Conservation (phyloP, 2,888 invertebrate genomes). For the Escarpia spicata region DNA sequence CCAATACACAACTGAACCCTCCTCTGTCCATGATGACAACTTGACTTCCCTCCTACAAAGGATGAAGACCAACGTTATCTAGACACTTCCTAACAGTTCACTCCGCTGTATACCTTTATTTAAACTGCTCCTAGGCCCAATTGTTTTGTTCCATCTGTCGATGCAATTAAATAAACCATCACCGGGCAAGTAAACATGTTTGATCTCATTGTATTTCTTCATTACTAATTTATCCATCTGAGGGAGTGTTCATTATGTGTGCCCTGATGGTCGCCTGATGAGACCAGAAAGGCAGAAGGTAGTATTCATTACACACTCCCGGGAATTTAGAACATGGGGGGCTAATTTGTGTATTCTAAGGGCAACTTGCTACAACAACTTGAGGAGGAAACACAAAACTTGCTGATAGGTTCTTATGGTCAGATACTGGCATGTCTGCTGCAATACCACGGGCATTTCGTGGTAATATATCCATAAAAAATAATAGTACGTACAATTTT, state of each 20-base stretch:
- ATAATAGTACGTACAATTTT: no score
- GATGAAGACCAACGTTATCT: neutral
- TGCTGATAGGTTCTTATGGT: neutral
- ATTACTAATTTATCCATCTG: neutral
- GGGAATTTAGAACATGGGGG: neutral
- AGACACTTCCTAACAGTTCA: neutral
- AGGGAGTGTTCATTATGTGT: neutral
- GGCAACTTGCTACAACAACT: neutral
- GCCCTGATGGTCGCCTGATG: neutral
- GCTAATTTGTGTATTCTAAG: neutral
- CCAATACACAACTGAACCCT: no score
- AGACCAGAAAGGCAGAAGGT: neutral
- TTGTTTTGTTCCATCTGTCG: neutral
- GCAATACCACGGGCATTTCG: neutral
- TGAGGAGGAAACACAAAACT: neutral
- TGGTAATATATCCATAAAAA: neutral
- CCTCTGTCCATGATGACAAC: neutral
- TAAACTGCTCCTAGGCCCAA: neutral
- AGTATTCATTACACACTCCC: neutral
- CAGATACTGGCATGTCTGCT: neutral
- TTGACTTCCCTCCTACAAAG: neutral
- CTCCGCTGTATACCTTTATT: neutral
- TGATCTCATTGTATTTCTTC: neutral
- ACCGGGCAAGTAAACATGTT: neutral
- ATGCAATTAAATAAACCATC: constrained; percentile 4